Evolutionary conservation across 2,797 vertebrate genomes (phyloP).

Genomic region (Danio kyathit): DNA sequence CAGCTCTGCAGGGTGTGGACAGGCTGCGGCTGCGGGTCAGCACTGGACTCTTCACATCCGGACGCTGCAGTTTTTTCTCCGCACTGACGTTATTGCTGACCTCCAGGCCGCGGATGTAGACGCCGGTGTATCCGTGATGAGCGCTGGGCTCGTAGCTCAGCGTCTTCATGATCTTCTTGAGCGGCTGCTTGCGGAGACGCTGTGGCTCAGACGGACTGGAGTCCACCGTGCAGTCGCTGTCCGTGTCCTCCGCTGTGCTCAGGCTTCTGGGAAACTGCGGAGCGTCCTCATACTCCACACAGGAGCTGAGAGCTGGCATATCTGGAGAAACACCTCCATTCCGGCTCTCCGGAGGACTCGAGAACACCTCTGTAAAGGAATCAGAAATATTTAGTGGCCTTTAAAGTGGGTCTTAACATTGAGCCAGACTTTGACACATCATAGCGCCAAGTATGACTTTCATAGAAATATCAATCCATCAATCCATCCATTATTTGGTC

Average conservation of each 20-base stretch:
- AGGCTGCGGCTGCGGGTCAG: slow-evolving; percentile 82
- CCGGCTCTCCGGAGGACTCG: background rate
- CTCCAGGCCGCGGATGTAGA: slow-evolving; percentile 86
- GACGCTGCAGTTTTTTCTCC: slow-evolving; percentile 80
- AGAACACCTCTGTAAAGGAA: slow-evolving; percentile 27
- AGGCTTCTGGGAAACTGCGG: slow-evolving; percentile 65
- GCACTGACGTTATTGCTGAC: slow-evolving; percentile 78
- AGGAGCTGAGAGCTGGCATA: background rate
- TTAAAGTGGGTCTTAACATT: no score
- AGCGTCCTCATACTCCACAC: slow-evolving; percentile 60
- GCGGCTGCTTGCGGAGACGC: slow-evolving; percentile 80
- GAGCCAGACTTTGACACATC: no score
- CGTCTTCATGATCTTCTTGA: slow-evolving; percentile 89
- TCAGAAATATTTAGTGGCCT: no score
- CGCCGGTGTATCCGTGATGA: slow-evolving; percentile 81
- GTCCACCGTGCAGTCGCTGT: slow-evolving; percentile 81
- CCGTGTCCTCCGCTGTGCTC: slow-evolving; percentile 76
- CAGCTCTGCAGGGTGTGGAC: slow-evolving; percentile 77
- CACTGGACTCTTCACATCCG: slow-evolving; percentile 72
- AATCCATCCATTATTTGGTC: no score
- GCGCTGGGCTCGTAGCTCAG: slow-evolving; percentile 76
- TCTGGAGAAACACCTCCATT: background rate
- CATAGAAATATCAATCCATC: no score
- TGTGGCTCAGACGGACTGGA: slow-evolving; percentile 77
- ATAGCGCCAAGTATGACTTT: no score